Conservation (phyloP, 2,888 invertebrate species). For the Agrochola lychnidis region DNA sequence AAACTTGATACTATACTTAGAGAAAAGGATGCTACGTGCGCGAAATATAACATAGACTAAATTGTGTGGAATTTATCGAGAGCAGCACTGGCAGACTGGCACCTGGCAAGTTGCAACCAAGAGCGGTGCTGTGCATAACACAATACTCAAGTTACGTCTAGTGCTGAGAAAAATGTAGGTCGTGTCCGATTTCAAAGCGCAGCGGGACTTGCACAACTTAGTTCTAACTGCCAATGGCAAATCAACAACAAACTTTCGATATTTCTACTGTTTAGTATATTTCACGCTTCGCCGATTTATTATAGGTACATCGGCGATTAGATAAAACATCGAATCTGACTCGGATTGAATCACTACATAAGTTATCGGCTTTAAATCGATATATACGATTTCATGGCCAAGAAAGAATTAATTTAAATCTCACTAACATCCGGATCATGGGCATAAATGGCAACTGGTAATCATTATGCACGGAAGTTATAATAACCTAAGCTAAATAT, state of each 20-base stretch:
- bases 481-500: conserved; percentile 29
- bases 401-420: conserved; percentile 57
- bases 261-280: conserved; percentile 57
- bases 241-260: conserved; percentile 70
- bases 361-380: conserved; percentile 64
- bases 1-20: conserved; percentile 33
- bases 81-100: conserved; percentile 25
- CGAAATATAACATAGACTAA: conserved; percentile 40
- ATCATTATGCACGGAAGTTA: conserved; percentile 54
- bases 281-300: conserved; percentile 32
- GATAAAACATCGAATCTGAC: conserved; percentile 67
- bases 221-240: conserved; percentile 69
- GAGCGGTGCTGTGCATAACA: conserved; percentile 72
- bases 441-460: conserved; percentile 40
- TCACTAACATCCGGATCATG: conserved; percentile 51
- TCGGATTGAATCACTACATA: conserved; percentile 67
- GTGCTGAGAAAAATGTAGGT: conserved; percentile 85
- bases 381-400: conserved; percentile 66
- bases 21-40: conserved; percentile 26
- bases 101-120: conserved; percentile 52
- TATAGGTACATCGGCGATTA: conserved; percentile 61
- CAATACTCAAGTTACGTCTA: conserved; percentile 82
- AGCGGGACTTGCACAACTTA: conserved; percentile 80
- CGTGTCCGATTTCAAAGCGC: conserved; percentile 85
- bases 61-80: conserved; percentile 48